Percentiles rank a stretch among this genome's conserved stretches.
These are phyloP conservation scores for Setipinna tenuifilis DNA, from an alignment of 2,797 vertebrate genomes.

Conservation along the genomic window DNA sequence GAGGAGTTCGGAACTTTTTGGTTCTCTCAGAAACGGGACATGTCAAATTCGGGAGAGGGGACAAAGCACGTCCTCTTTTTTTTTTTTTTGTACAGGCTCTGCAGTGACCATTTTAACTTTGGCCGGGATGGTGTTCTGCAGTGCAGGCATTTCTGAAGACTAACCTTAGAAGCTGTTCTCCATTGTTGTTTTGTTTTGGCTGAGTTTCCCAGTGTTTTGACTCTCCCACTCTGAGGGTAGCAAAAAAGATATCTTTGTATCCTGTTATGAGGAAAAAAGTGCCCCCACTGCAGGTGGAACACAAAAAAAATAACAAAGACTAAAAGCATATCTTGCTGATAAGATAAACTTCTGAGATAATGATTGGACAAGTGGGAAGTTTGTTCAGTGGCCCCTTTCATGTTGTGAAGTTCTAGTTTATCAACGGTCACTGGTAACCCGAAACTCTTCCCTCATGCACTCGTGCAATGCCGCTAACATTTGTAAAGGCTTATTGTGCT, in stretches of 20 bases:
- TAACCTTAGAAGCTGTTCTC: not conserved
- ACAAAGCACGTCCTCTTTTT: conserved; percentile 48
- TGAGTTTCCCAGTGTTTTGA: not conserved
- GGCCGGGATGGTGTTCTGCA: not conserved
- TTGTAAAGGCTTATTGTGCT: conserved; percentile 18
- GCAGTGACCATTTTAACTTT: conserved; percentile 19
- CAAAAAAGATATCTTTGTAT: not conserved
- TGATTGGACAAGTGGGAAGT: not conserved
- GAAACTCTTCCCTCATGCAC: not conserved
- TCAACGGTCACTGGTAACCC: not conserved
- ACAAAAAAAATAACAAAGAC: not conserved
- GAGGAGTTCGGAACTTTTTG: conserved; percentile 59
- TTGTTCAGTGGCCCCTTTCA: not conserved
- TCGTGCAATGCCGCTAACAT: not conserved
- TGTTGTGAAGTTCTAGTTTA: not conserved
- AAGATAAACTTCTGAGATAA: not conserved
- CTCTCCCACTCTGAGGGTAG: not conserved
- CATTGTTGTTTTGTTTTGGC: not conserved
- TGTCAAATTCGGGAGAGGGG: conserved; percentile 38
- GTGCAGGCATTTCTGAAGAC: not conserved
- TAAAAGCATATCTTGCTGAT: not conserved
- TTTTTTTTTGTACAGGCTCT: not conserved
- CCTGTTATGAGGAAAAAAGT: not conserved
- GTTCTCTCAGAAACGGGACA: conserved; percentile 57
- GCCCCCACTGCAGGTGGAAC: not conserved